phyloP scores from a whole-genome alignment of 2,888 invertebrate species.

The Chloroclysta siterata region DNA sequence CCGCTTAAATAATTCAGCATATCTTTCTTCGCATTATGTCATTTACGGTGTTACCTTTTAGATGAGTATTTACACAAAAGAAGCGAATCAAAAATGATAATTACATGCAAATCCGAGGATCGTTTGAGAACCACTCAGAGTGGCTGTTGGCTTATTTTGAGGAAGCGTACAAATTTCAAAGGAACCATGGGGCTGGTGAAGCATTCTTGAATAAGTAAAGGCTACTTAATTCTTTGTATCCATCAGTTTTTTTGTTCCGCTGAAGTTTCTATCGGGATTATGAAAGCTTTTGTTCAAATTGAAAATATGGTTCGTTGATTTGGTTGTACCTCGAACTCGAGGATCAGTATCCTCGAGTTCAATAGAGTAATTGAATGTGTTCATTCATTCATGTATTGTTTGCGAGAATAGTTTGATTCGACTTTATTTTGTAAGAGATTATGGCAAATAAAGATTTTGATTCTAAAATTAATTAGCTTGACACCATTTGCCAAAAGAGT shows the following conservation, averaged over 20 bases:
- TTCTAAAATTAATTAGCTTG: no score
- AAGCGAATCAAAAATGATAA: constrained; percentile 85
- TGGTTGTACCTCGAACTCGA: constrained; percentile 21
- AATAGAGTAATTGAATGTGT: constrained; percentile 11
- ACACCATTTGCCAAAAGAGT: no score
- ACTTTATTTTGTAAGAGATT: background rate
- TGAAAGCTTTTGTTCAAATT: constrained; percentile 20
- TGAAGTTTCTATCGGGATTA: constrained; percentile 21
- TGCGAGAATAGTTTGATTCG: background rate
- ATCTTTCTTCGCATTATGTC: constrained; percentile 82
- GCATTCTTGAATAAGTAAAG: constrained; percentile 48
- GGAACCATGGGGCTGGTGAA: constrained; percentile 44
- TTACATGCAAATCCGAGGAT: constrained; percentile 82
- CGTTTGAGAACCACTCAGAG: constrained; percentile 62
- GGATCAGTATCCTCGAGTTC: constrained; percentile 7
- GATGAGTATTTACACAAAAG: constrained; percentile 83
- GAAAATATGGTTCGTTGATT: constrained; percentile 25
- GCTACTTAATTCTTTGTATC: constrained; percentile 37
- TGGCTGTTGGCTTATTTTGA: constrained; percentile 56
- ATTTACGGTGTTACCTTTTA: constrained; percentile 82
- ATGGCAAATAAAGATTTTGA: background rate
- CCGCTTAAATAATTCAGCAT: constrained; percentile 82
- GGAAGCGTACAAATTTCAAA: constrained; percentile 49
- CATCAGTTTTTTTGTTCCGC: constrained; percentile 26
- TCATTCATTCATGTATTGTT: constrained; percentile 8